A percentile compares a stretch with the other conserved stretches of the same genome.
Conservation (phyloP, 1,140 invertebrate species). For the Hyphantria cunea region DNA sequence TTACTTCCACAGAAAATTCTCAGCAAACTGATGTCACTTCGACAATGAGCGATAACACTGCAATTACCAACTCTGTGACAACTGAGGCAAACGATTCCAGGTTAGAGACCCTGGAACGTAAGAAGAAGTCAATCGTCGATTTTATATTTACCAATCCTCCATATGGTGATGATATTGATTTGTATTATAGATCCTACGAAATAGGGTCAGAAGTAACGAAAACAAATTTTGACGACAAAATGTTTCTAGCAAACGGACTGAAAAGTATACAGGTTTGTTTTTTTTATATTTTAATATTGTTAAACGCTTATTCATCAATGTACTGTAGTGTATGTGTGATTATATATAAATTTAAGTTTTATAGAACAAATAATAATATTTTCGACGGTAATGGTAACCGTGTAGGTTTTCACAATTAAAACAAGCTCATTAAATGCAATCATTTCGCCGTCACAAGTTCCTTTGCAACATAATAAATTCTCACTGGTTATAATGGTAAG, state of each 20-base stretch:
- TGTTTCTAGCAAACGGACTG: slow-evolving; percentile 73
- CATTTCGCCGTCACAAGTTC: too few relatives aligned
- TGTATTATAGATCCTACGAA: slow-evolving; percentile 65
- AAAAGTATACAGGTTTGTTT: slow-evolving; percentile 67
- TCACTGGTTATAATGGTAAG: slow-evolving; percentile 11
- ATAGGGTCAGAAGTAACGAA: slow-evolving; percentile 47
- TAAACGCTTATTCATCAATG: neutral
- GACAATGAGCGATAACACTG: slow-evolving; percentile 23
- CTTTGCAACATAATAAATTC: slow-evolving; percentile 6
- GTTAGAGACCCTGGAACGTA: slow-evolving; percentile 61
- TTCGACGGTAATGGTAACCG: too few relatives aligned
- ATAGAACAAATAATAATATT: too few relatives aligned
- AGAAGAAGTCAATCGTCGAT: slow-evolving; percentile 71
- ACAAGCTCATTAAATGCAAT: too few relatives aligned
- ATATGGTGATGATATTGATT: slow-evolving; percentile 56
- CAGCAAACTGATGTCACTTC: slow-evolving; percentile 3
- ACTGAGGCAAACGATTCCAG: slow-evolving; percentile 48
- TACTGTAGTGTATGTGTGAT: too few relatives aligned
- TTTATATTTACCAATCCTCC: slow-evolving; percentile 67
- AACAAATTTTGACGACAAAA: slow-evolving; percentile 48
- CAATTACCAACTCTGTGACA: slow-evolving; percentile 33
- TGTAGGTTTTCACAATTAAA: too few relatives aligned
- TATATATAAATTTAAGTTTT: too few relatives aligned
- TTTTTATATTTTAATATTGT: neutral
- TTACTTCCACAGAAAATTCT: slow-evolving; percentile 9